Evolutionary conservation across 2,797 vertebrate genomes (phyloP), one percentile per base, ranked within the genome.

Genomic region (Anolis apletophallus): DNA sequence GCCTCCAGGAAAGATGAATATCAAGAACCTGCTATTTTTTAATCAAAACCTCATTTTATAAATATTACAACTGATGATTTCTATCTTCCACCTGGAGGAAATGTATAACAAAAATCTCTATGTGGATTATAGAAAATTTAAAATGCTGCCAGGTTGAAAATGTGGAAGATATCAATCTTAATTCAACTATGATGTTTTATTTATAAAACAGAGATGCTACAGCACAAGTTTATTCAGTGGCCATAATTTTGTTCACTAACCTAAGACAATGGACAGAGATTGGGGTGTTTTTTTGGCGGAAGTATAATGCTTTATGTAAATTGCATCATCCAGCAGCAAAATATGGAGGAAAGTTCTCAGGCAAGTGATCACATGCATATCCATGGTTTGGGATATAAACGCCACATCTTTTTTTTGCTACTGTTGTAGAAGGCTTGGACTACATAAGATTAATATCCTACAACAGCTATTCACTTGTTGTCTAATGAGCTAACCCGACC

Each of bases 1-100:
- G 34, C 2, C 29, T 78, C 21, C 55, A 68, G 52, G 46, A 36
- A 32, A 78, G 52, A 78, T 8, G 32, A 29, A 10, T 82, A 82
- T 72, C 55, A 72, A 36, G 68, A 75, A 75, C 23, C 50, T 3
- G 34, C 52, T 84, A 54, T 88, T 86, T 40, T 87, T 34, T 46
- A 46, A 72, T 86, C 73, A 23, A 23, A 61, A 29, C 29, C 14
- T 32, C 4, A 7, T 59, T 81, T 81, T 32, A 69, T 21, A 54
- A 54, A 55, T 26, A 81, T 36, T 16, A 52, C 26, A 11, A 10
- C 1, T 64, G 26, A 14, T 52, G 3, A 55, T 71, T 82, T 82
- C 19, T 34, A 34, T 50, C 23, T 67, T 67, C 5, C 14, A 26
- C 46, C 21, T 67, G 73, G 21, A 36, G n/a, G 4, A 84, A 76